Conservation (phyloP, 2,113 vertebrate species). For the Eupsittula cactorum region DNA sequence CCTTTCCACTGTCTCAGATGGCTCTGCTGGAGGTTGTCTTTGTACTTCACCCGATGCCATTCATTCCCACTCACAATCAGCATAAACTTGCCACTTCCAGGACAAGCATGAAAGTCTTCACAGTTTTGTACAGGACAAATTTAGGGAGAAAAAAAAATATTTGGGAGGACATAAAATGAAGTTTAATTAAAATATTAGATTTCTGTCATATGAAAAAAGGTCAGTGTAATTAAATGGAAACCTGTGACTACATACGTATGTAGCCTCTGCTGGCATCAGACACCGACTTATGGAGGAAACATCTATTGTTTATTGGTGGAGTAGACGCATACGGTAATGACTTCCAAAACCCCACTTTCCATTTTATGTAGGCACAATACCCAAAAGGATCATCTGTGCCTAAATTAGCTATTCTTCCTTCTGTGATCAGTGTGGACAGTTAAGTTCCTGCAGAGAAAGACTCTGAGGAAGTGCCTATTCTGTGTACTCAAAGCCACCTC, state of each 20-base stretch:
- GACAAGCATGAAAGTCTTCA: neutral
- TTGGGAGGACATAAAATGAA: fast-evolving
- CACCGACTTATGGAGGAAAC: neutral
- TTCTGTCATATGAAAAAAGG: neutral
- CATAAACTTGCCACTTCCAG: neutral
- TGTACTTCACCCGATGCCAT: neutral
- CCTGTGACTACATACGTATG: fast-evolving
- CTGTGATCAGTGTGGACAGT: neutral
- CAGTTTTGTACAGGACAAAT: neutral
- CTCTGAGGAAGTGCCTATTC: fast-evolving
- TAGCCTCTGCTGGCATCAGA: neutral
- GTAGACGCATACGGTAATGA: neutral
- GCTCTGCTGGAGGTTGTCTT: neutral
- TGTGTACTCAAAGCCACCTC: neutral
- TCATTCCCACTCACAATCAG: neutral
- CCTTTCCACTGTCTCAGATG: neutral
- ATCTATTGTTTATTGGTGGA: neutral
- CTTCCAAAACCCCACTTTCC: neutral
- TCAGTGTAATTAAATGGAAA: neutral
- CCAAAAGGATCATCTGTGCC: neutral
- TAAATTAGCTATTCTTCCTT: neutral
- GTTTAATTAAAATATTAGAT: neutral
- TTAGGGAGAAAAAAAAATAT: neutral
- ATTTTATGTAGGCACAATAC: neutral
- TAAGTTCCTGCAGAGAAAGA: neutral